These are phyloP conservation scores for Acrobasis consociella DNA, from an alignment of 2,888 invertebrate species.

Conservation along the genomic window DNA sequence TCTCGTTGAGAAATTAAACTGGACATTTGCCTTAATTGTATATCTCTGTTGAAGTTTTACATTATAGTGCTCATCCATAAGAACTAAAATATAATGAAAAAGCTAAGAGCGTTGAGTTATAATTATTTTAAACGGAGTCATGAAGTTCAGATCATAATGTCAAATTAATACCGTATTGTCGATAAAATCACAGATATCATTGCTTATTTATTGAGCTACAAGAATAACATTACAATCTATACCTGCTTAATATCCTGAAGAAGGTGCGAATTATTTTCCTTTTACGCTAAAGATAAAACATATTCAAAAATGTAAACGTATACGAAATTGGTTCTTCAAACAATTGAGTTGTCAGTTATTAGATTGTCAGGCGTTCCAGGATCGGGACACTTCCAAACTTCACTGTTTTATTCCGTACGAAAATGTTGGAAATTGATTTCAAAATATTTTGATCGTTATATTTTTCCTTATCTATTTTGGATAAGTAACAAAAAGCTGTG, in stretches of 20 bases:
- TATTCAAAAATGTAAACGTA: too few species aligned
- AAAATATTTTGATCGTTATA: too few species aligned
- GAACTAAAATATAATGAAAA: too few species aligned
- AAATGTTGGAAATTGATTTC: neutral
- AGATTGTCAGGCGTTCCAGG: conserved; percentile 3
- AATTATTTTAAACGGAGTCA: neutral
- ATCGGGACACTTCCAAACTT: neutral
- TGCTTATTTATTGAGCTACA: neutral
- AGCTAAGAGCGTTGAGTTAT: too few species aligned
- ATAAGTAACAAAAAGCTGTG: too few species aligned
- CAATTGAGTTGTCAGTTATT: conserved; percentile 9
- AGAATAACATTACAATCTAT: conserved; percentile 3
- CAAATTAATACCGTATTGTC: neutral
- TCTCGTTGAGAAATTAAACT: neutral
- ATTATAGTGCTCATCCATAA: too few species aligned
- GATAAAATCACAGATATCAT: neutral
- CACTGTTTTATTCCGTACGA: neutral
- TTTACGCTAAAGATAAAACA: conserved; percentile 13
- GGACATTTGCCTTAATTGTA: neutral
- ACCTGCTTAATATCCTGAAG: neutral
- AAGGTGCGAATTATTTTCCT: conserved; percentile 9
- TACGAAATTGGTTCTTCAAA: conserved; percentile 12
- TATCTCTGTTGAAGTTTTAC: too few species aligned
- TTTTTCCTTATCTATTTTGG: too few species aligned
- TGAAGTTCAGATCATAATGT: neutral